These are phyloP conservation scores for Acronicta psi DNA, from an alignment of 2,888 invertebrate genomes.

Conservation along the genomic window DNA sequence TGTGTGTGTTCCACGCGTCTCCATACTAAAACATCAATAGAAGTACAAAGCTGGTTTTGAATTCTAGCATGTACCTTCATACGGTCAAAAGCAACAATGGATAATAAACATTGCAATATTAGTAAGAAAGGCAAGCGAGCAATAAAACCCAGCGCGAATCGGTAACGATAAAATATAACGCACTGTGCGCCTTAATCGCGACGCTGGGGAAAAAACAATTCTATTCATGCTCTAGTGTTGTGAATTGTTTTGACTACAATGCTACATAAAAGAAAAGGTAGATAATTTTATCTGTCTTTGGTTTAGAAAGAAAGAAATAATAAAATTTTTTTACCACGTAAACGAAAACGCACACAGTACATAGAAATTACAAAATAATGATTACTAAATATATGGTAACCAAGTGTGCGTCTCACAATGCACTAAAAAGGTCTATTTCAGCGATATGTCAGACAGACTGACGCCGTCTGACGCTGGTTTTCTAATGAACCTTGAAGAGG, in stretches of 20 bases:
- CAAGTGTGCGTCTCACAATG: too few species aligned
- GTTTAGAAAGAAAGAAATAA: too few species aligned
- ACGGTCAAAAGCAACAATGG: conserved; percentile 39
- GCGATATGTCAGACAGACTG: too few species aligned
- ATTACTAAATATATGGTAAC: too few species aligned
- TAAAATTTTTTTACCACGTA: too few species aligned
- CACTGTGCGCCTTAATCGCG: conserved; percentile 35
- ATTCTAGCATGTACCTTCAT: conserved; percentile 5
- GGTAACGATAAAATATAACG: conserved; percentile 61
- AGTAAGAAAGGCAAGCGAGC: conserved; percentile 63
- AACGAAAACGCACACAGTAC: too few species aligned
- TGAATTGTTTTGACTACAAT: conserved; percentile 18
- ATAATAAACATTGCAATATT: conserved; percentile 61
- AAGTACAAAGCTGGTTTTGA: conserved; percentile 12
- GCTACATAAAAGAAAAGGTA: conserved; percentile 3
- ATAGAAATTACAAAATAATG: too few species aligned
- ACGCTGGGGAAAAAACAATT: conserved; percentile 20
- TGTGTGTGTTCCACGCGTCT: not conserved
- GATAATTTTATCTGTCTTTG: conserved; percentile 1
- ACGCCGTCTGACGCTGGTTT: too few species aligned
- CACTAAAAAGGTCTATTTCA: too few species aligned
- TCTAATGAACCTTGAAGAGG: too few species aligned
- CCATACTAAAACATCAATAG: conserved; percentile 4
- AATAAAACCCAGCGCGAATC: conserved; percentile 68
- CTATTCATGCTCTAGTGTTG: conserved; percentile 2